phyloP scores from a whole-genome alignment of 2,888 invertebrate species.

The Eupeodes latifasciatus region DNA sequence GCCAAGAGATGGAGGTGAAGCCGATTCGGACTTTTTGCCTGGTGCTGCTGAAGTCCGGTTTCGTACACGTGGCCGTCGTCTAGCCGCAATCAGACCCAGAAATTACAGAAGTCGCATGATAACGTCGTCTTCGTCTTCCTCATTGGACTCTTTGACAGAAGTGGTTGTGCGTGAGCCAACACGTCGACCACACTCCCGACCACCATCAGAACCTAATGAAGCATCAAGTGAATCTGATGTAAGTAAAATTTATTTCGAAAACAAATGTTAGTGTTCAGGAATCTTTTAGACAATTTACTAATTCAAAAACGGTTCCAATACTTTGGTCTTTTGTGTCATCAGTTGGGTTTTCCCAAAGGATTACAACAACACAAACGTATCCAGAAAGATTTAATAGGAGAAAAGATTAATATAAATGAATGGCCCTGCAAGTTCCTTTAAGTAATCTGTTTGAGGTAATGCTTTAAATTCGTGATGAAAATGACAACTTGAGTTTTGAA shows the following conservation, averaged over 20 bases:
- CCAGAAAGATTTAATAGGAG: no score
- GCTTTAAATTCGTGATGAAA: no score
- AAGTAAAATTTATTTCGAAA: neutral
- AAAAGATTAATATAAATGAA: no score
- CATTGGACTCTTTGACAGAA: constrained; percentile 58
- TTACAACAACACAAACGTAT: no score
- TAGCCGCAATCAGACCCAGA: constrained; percentile 42
- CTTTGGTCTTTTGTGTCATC: no score
- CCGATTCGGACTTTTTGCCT: constrained; percentile 17
- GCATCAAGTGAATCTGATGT: constrained; percentile 65
- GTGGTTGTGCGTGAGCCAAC: constrained; percentile 44
- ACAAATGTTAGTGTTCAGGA: no score
- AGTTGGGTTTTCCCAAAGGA: no score
- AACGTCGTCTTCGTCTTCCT: constrained; percentile 71
- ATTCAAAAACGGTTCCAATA: no score
- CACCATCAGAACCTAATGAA: constrained; percentile 33
- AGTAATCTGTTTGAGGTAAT: no score
- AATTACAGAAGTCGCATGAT: constrained; percentile 71
- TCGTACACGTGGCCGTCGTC: constrained; percentile 47
- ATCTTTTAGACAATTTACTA: no score
- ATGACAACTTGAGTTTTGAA: no score
- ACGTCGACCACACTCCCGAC: constrained; percentile 34
- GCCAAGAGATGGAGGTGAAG: constrained; percentile 17
- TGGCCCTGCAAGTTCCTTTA: no score
- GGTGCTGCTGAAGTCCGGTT: constrained; percentile 40